Percentiles rank a stretch among this genome's conserved stretches.
phyloP scores from a whole-genome alignment of 2,797 vertebrate genomes.

The Hypotaenidia philippensis region DNA sequence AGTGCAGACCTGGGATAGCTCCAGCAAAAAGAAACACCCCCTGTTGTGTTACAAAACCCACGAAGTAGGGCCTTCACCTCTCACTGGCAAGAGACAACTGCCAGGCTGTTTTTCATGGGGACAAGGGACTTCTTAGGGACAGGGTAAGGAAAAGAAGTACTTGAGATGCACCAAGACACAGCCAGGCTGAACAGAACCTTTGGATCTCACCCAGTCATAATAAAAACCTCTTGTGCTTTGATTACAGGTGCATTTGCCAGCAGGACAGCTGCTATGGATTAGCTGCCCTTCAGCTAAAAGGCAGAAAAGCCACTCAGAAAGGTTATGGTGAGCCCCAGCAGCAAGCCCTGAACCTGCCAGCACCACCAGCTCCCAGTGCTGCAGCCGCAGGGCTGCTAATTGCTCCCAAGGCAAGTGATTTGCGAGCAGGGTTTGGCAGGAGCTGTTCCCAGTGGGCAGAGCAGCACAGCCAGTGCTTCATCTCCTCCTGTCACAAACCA shows the following conservation, averaged over 20 bases:
- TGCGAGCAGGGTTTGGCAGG: neutral
- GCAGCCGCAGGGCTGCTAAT: neutral
- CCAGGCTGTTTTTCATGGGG: fast-evolving
- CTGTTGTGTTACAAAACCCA: neutral
- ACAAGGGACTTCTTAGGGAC: neutral
- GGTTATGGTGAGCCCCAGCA: neutral
- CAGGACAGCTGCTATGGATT: neutral
- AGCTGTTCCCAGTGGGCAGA: neutral
- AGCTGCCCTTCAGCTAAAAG: neutral
- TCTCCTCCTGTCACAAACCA: neutral
- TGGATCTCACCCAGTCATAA: neutral
- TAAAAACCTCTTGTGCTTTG: neutral
- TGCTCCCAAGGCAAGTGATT: neutral
- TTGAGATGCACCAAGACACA: neutral
- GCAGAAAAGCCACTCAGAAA: neutral
- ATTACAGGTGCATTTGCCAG: neutral
- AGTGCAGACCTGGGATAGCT: neutral
- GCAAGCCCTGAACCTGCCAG: neutral
- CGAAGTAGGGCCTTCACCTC: neutral
- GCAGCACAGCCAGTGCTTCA: neutral
- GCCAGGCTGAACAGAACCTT: neutral
- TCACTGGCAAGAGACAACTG: neutral
- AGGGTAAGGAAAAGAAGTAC: neutral
- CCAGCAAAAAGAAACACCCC: neutral
- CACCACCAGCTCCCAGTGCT: neutral